A percentile compares a stretch with the other conserved stretches of the same genome.
phyloP scores from a whole-genome alignment of 2,797 vertebrate genomes.

The Notamacropus eugenii region DNA sequence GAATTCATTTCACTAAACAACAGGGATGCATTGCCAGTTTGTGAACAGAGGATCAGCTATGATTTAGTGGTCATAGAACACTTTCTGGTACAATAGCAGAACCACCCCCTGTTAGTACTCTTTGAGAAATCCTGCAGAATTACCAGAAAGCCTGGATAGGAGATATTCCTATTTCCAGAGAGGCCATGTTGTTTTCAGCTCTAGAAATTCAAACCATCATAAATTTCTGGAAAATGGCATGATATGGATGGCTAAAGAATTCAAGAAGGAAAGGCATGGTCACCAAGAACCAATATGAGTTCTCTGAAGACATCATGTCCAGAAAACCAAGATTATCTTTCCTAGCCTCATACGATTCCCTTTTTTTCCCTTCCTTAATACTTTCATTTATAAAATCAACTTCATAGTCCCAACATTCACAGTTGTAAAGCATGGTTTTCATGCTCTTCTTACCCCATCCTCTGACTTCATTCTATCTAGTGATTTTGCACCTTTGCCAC shows the following conservation, averaged over 20 bases:
- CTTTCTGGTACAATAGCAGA: not conserved
- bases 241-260: not conserved
- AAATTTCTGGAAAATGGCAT: not conserved
- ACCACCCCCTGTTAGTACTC: not conserved
- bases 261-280: not conserved
- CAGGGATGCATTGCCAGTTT: not conserved
- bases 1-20: not conserved
- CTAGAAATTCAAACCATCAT: too few species aligned
- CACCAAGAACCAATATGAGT: not conserved
- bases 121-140: not conserved
- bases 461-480: not conserved
- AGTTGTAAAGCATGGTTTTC: not conserved
- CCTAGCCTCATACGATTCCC: not conserved
- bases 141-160: not conserved
- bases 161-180: not conserved
- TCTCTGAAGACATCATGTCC: not conserved
- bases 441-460: not conserved
- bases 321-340: not conserved
- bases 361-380: not conserved
- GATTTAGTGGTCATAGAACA: not conserved
- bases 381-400: not conserved
- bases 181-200: too few species aligned
- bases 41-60: not conserved
- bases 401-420: not conserved
- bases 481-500: not conserved